Base-by-base conservation (phyloP, 2,113 vertebrate species). In the Forbesichthys agassizii region DNA sequence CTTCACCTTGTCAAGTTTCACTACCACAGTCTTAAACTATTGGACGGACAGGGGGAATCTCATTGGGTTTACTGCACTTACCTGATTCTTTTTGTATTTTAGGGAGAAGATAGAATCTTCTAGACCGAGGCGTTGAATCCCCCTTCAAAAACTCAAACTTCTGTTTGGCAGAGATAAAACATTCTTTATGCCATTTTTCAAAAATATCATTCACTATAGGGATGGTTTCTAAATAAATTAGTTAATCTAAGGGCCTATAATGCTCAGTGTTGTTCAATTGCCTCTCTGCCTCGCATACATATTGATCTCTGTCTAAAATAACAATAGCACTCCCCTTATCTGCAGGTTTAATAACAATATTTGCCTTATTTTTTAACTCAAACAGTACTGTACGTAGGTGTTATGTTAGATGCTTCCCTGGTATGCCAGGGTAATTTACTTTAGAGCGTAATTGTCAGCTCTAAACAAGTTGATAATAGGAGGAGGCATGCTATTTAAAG, bases 21-120 rank as follows among this genome's bases (percentile, higher is more conserved):
- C 63, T 65, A 11, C 14, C 13, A 4, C 48, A 52, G 5, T 53
- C 63, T 20, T 49, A 65, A 1, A 65, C 63, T 3, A 65, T 65
- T 0, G 63, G 63, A 33, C 63, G 33, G 4, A 49, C 48, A 11
- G 48, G 63, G 0, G 49, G 51, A 3, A 66, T 54, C 18, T 60
- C 27, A 27, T 27, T 27, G 27, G 27, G 27, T 27, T 27, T 27
- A 27, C 2, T 27, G 2, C 27, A 27, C 27, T 2, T 27, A 27
- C 27, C 27, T 27, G 27, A 2, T 27, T 27, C 27, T 27, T 27
- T 27, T 2, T 27, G 27, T 27, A 27, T 27, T 27, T 27, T 27
- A 27, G 27, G 27, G 27, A 27, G 27, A 27, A 27, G 27, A 27
- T 27, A 3, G 9, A 42, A 42, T 42, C 36, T 42, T 42, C 36